A percentile compares a stretch with the other conserved stretches of the same genome.
Evolutionary conservation across 2,113 vertebrate genomes (phyloP).

Genomic region (Apus apus): DNA sequence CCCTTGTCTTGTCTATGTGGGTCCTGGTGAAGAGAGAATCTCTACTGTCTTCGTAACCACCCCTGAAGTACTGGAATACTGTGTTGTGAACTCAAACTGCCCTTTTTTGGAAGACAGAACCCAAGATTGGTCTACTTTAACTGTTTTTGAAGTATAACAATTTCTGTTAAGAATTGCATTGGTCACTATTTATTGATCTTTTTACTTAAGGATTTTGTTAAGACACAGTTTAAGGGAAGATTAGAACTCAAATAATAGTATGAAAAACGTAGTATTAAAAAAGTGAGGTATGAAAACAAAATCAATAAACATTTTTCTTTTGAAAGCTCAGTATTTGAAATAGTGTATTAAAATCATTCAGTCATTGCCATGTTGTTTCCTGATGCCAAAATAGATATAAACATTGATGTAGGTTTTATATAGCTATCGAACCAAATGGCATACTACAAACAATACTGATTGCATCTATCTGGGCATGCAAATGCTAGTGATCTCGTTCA

Average conservation of each 20-base stretch:
- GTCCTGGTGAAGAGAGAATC: neutral
- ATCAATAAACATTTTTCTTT: neutral
- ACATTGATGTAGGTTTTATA: neutral
- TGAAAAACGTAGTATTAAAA: accelerated
- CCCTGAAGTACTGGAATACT: neutral
- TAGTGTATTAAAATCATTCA: neutral
- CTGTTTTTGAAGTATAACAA: neutral
- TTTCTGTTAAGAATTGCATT: neutral
- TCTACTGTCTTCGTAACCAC: neutral
- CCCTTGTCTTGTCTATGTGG: neutral
- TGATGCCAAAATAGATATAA: neutral
- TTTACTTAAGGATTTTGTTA: neutral
- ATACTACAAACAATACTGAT: neutral
- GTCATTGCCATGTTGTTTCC: neutral
- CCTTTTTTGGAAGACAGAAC: neutral
- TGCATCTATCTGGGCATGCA: neutral
- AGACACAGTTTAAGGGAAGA: neutral
- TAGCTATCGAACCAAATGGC: neutral
- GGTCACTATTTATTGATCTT: neutral
- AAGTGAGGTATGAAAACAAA: neutral
- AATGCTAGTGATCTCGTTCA: neutral
- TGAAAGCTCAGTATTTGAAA: neutral
- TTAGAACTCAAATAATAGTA: neutral
- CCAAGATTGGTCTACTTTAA: neutral
- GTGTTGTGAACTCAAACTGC: neutral